Conservation (phyloP, 1,140 invertebrate genomes). For the Tetragonula clypearis region DNA sequence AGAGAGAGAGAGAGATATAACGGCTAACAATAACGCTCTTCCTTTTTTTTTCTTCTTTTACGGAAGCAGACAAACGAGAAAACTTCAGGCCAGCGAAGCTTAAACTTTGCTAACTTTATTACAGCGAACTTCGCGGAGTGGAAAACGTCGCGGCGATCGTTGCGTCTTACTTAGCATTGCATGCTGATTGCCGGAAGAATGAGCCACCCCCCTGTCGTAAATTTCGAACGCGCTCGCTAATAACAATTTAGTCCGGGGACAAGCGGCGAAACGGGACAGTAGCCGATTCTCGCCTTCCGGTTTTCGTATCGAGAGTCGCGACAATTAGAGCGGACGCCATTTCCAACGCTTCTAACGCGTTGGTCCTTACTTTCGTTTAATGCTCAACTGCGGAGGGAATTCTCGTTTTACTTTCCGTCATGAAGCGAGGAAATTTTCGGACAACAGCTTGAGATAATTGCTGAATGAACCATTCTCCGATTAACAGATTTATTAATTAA, state of each 20-base stretch:
- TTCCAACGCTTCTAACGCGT: neutral
- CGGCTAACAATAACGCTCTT: neutral
- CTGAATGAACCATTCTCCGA: neutral
- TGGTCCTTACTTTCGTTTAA: neutral
- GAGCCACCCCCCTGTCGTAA: neutral
- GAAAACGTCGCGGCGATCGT: conserved; percentile 1
- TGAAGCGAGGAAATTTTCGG: neutral
- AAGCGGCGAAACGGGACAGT: neutral
- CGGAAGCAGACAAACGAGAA: conserved; percentile 26
- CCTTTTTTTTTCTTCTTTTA: neutral
- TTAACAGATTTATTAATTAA: too few relatives aligned
- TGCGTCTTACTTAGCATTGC: conserved; percentile 31
- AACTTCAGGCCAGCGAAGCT: conserved; percentile 31
- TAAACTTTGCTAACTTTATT: conserved; percentile 35
- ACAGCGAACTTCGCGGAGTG: conserved; percentile 12
- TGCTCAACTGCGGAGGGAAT: neutral
- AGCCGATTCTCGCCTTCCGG: neutral
- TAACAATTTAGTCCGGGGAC: conserved; percentile 14
- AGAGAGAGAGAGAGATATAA: neutral
- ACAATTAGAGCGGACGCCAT: neutral
- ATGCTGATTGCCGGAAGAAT: conserved; percentile 34
- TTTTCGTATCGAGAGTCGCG: neutral
- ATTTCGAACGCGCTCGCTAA: conserved; percentile 8
- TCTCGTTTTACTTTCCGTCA: neutral
- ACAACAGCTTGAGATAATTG: neutral